Evolutionary conservation across 2,797 vertebrate genomes (phyloP).

Genomic region (Pipistrellus pipistrellus): DNA sequence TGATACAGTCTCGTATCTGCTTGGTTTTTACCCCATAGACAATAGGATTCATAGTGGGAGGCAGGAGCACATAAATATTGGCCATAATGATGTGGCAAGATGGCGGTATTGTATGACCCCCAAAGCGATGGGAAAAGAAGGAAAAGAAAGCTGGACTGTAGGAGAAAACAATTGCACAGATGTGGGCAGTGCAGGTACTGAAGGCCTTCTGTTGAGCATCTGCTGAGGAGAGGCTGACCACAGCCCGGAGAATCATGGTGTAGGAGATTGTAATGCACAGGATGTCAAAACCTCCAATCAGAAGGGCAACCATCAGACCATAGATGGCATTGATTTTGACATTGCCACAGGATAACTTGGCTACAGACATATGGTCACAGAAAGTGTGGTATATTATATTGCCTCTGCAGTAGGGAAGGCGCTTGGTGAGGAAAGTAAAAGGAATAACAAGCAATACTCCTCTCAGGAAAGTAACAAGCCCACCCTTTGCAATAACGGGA

Average conservation of each 20-base stretch:
- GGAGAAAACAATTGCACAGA: constrained; percentile 72
- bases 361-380: constrained; percentile 87
- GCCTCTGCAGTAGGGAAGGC: constrained; percentile 83
- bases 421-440: constrained; percentile 84
- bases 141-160: constrained; percentile 74
- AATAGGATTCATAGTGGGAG: constrained; percentile 80
- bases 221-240: constrained; percentile 14
- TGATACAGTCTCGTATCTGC: constrained; percentile 71
- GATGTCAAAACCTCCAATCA: constrained; percentile 72
- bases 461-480: constrained; percentile 78
- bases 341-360: constrained; percentile 63
- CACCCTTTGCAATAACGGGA: constrained; percentile 53
- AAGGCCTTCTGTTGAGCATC: constrained; percentile 52
- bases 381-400: constrained; percentile 80
- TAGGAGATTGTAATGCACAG: constrained; percentile 64
- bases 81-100: constrained; percentile 72
- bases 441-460: constrained; percentile 78
- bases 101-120: neutral
- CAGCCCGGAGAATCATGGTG: constrained; percentile 3
- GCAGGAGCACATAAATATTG: constrained; percentile 77
- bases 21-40: constrained; percentile 81
- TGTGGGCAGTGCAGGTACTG: constrained; percentile 61
- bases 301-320: constrained; percentile 44
- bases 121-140: constrained; percentile 68
- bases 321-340: constrained; percentile 45